Percentiles rank a stretch among this genome's conserved stretches.
Conservation (phyloP, 2,888 invertebrate species). For the Hyposoter didymator region DNA sequence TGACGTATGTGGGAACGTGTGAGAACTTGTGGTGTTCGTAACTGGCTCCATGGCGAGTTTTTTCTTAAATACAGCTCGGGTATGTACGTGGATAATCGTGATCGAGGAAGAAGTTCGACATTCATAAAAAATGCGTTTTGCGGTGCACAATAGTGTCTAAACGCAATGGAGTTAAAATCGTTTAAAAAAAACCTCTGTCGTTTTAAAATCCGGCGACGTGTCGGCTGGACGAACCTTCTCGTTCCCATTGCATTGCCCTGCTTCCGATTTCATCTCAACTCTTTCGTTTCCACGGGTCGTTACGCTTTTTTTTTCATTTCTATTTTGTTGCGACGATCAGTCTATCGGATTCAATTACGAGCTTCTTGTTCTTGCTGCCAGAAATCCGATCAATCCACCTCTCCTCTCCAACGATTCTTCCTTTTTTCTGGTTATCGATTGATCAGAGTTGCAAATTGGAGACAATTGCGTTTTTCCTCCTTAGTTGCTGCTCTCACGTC, state of each 20-base stretch:
- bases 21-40: conserved; percentile 14
- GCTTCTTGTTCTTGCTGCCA: neutral
- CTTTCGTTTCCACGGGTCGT: neutral
- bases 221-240: neutral
- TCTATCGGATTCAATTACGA: neutral
- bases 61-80: conserved; percentile 16
- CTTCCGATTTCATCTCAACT: neutral
- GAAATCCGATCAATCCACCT: neutral
- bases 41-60: conserved; percentile 13
- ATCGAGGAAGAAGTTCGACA: conserved; percentile 4
- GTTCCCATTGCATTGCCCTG: neutral
- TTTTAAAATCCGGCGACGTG: conserved; percentile 6
- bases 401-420: neutral
- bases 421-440: neutral
- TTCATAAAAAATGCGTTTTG: conserved; percentile 42
- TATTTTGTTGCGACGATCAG: conserved; percentile 3
- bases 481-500: neutral
- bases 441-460: neutral
- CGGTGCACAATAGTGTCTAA: conserved; percentile 20
- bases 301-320: neutral
- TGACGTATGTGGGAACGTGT: conserved; percentile 5
- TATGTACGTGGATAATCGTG: conserved; percentile 20
- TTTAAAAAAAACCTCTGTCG: conserved; percentile 6
- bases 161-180: conserved; percentile 3
- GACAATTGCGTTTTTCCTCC: neutral